Evolutionary conservation across 1,140 invertebrate genomes (phyloP), one percentile per base, ranked within the genome.

Genomic region (Leptinotarsa lineolata): DNA sequence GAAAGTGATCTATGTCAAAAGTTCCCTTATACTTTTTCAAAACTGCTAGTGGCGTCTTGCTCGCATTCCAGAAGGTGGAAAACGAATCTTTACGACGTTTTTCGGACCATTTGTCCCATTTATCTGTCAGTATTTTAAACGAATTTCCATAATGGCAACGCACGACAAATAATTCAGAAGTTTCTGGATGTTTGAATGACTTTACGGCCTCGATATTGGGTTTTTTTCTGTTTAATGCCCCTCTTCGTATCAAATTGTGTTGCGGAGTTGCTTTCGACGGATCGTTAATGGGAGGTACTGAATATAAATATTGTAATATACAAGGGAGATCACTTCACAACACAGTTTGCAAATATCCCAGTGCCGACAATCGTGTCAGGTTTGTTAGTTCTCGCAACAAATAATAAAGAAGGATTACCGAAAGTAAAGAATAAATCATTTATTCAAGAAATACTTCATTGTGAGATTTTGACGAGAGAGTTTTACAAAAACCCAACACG

Each of bases 101-200:
- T 78, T 76, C 79, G 71, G 77, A 76, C 79, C 79, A 80, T 80
- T 80, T 80, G 77, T 74, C 75, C 79, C 79, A 78, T 80, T 80
- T 80, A 80, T 80, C 78, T 74, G 75, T 74, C 71, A 74, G 75
- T 80, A 78, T 80, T 77, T 80, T 75, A 78, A 65, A 60, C 72
- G 74, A 77, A 80, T 80, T 80, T 80, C 77, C 79, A 80, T 80
- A 80, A 77, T 72, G 61, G 74, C 76, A 68, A 78, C 73, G 74
- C 77, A 78, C 75, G 76, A 78, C 76, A 78, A 78, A 78, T 78
- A 78, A 78, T 76, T 78, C 72, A 76, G 69, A 71, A 74, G 59
- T 71, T 71, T 45, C 45, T 71, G 22, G 54, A 63, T 71, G 69
- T 69, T 58, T 72, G 30, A 66, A 72, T 73, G 72, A 73, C 72